phyloP scores from a whole-genome alignment of 1,140 invertebrate genomes.

The Mercenaria mercenaria region DNA sequence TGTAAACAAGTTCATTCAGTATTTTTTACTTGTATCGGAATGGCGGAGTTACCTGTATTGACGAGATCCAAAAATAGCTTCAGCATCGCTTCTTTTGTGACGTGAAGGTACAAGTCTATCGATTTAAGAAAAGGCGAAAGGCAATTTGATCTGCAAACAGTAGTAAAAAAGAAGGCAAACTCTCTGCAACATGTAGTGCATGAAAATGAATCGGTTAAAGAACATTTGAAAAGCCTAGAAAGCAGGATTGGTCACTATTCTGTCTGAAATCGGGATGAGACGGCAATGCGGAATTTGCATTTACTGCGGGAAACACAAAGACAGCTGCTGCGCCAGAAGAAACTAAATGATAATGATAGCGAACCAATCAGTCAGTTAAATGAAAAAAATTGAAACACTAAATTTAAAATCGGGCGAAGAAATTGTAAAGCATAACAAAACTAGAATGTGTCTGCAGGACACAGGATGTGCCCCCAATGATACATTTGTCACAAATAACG shows the following conservation, averaged over 20 bases:
- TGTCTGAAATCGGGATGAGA: slow-evolving; percentile 49
- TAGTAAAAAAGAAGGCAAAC: not conserved
- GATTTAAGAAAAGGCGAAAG: too few species aligned
- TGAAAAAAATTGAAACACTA: not conserved
- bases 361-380: not conserved
- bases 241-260: slow-evolving; percentile 53
- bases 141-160: too few species aligned
- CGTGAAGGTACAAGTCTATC: too few species aligned
- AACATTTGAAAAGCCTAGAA: not conserved
- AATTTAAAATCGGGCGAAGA: not conserved
- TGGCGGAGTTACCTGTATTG: too few species aligned
- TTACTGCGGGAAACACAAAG: slow-evolving; percentile 20
- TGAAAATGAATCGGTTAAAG: not conserved
- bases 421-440: not conserved
- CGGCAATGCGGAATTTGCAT: slow-evolving; percentile 2
- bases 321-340: not conserved
- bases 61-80: too few species aligned
- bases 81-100: too few species aligned
- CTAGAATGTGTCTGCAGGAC: too few species aligned
- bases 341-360: not conserved
- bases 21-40: too few species aligned
- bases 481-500: too few species aligned
- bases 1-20: too few species aligned
- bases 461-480: too few species aligned
- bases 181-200: not conserved